phyloP scores from a whole-genome alignment of 2,888 invertebrate genomes.

The Agrotis clavis region DNA sequence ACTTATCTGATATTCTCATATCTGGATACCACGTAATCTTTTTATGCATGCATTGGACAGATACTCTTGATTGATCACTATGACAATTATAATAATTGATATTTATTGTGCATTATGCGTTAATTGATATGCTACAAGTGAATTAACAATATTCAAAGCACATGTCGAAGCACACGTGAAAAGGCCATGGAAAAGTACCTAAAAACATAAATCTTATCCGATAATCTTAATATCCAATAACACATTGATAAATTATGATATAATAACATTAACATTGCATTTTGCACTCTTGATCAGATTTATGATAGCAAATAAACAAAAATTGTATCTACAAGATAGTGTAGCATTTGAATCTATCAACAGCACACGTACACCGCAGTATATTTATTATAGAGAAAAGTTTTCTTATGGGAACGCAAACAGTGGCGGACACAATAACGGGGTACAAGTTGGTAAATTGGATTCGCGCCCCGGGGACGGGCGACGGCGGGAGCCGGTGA shows the following conservation, averaged over 20 bases:
- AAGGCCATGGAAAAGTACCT: slow-evolving; percentile 31
- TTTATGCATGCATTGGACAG: slow-evolving; percentile 18
- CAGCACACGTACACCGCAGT: slow-evolving; percentile 63
- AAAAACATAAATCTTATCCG: slow-evolving; percentile 1
- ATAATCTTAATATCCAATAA: slow-evolving; percentile 25
- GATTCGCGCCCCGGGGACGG: slow-evolving; percentile 84
- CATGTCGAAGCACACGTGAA: not conserved
- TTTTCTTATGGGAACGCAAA: slow-evolving; percentile 76
- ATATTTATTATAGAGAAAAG: slow-evolving; percentile 76
- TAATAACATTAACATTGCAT: slow-evolving; percentile 15
- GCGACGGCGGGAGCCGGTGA: slow-evolving; percentile 67
- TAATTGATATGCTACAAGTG: not conserved
- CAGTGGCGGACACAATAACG: slow-evolving; percentile 81
- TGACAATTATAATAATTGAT: slow-evolving; percentile 9
- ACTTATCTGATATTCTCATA: not conserved
- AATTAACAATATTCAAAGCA: not conserved
- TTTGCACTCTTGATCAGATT: slow-evolving; percentile 9
- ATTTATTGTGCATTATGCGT: not conserved
- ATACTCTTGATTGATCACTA: slow-evolving; percentile 21
- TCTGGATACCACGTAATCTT: slow-evolving; percentile 16
- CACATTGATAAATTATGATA: slow-evolving; percentile 11
- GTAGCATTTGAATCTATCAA: slow-evolving; percentile 52
- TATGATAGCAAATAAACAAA: slow-evolving; percentile 11
- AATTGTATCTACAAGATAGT: slow-evolving; percentile 3
- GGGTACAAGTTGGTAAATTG: slow-evolving; percentile 87